Base-by-base conservation (phyloP, 2,797 vertebrate species). In the Syndactyla subalaris region DNA sequence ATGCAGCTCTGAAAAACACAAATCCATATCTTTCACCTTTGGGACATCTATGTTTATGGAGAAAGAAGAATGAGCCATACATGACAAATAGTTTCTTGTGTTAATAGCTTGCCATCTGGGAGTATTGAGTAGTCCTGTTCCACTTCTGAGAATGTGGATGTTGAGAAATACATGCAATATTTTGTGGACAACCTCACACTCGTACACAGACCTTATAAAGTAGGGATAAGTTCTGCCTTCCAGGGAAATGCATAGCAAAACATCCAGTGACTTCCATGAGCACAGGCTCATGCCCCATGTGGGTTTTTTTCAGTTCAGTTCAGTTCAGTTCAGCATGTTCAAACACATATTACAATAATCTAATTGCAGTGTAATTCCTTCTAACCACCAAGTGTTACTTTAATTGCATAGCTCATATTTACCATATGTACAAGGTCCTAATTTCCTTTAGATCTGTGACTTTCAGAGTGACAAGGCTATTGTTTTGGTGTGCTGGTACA, bases 321-420 rank as follows among this genome's bases (percentile, higher is more conserved):
- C 73, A 38, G 36, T 38, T 38, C 36, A 45, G 57, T 78, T 91
- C 73, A 49, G 66, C 58, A 45, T 62, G 82, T 93, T 91, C 78
- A 75, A 93, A 66, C 72, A 73, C n/a, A 68, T 67, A 75, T 83
- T 85, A 76, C 70, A 97, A 79, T 79, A 92, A 89, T 46, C 45
- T 88, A 89, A 94, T 92, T 94, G 86, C 51, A 88, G 62, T 79
- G 68, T 66, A 85, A 92, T 84, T 92, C 54, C 75, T 89, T 95
- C 62, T 87, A 91, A 24, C 58, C 75, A 67, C 61, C 49, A 62
- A 94, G 65, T 91, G 76, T 75, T 96, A 67, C 54, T 83, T 91
- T 88, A 92, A 83, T 92, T 83, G 65, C 59, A 88, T 85, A 68
- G 65, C 51, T 87, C 24, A 38, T 77, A 77, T 93, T 94, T 94